Evolutionary conservation across 2,797 vertebrate species (phyloP), one percentile per base, ranked within the genome.

Genomic region (Nannoperca australis): DNA sequence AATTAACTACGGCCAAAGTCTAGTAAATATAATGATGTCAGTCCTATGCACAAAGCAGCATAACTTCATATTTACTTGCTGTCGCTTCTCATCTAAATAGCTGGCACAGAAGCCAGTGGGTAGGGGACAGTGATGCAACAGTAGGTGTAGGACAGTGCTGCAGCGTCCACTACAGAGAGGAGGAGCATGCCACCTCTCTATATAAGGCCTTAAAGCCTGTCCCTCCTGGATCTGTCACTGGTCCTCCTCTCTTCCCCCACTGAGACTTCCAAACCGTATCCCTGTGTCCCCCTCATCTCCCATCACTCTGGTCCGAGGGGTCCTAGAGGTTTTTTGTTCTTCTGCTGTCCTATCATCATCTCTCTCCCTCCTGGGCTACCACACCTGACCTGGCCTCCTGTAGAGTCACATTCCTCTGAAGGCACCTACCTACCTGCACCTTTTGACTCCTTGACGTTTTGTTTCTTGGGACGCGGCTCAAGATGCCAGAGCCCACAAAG

Each of bases 401-500:
- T 54, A 65, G 62, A 78, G 50, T 75, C 56, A 65, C 62, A 27
- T 78, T 58, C 61, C 63, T 80, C 61, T 83, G 74, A 91, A 71
- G 70, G 38, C 76, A 82, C 77, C 65, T 68, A 73, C 58, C 73
- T 65, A 38, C 77, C 82, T 68, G 71, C 86, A 73, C 45, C 79
- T 79, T 73, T 81, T 90, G 75, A 87, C 70, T 81, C 62, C 67
- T 80, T 72, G 63, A 76, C 88, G 76, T 88, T 94, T 90, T 88
- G 88, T 94, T 90, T 88, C 90, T 92, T 93, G 89, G 93, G 91
- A 89, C 89, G 69, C 80, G 93, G 93, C 93, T 94, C 92, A 96
- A 92, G 95, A 99, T 99, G 98, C 98, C 98, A 90, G 98, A 99
- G 95, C 98, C 98, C 91, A 96, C 97, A 82, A 97, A 97, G 93